Evolutionary conservation across 2,888 invertebrate species (phyloP), one percentile per base, ranked within the genome.

Genomic region (Parnassius orleans): DNA sequence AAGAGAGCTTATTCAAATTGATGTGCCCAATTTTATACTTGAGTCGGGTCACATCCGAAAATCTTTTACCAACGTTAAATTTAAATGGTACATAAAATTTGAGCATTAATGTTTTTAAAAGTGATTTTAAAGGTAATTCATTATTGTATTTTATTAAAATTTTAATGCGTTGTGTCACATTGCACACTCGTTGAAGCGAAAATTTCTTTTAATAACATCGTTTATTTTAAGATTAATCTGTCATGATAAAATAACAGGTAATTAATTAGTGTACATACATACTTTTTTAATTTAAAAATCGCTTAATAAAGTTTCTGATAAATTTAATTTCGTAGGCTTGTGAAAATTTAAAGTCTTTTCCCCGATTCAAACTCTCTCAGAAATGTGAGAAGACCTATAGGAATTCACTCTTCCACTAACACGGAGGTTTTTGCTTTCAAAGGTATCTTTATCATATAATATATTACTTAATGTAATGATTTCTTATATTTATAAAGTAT

Each of bases 151-250:
- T 53, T 12, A 57, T 53, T 53, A 62, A 53, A 47, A 57, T 47
- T 14, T 57, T 57, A 61, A 61, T 47, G 14, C 41, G 48, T 57
- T 19, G 46, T 53, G 62, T 62, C 62, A 53, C 33, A 53, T 62
- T 12, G 53, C 53, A 53, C 57, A 48, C 43, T 62, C 57, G 53
- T 24, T 53, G 62, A 62, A 50, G 62, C 57, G 43, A 57, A 62
- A 57, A 62, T 11, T 57, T 57, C 53, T 57, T 62, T 57, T 57
- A 51, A 61, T 57, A 53, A 53, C 53, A 44, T 57, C 53, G 42
- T 46, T 62, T 53, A 61, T 57, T 62, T 62, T 57, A 19, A 33
- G 57, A 61, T 61, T 53, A 61, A 61, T 61, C 57, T 53, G 43
- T 57, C 62, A 43, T 62, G 62, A 57, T 57, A 48, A 50, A 53